Evolutionary conservation across 2,888 invertebrate genomes (phyloP), one percentile per base, ranked within the genome.

Genomic region (Stenolophus ochropezus): DNA sequence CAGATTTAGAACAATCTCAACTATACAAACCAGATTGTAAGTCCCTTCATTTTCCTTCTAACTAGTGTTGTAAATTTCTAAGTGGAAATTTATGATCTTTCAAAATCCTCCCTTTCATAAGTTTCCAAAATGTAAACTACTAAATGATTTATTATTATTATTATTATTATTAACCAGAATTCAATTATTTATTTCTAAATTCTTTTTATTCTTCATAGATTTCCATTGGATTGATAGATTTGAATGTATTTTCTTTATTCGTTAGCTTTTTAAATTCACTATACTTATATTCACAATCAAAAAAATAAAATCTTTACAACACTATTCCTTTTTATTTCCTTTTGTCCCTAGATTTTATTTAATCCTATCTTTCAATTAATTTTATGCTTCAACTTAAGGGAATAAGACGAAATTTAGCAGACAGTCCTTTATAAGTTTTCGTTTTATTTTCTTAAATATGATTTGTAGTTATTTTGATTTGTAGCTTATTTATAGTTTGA

Each of bases 1-100:
- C 79, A 79, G 79, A 79, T 3, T 51, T 71, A 71, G 79, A n/a
- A n/a, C n/a, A n/a, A n/a, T n/a, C n/a, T n/a, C n/a, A n/a, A n/a
- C n/a, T n/a, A n/a, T n/a, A n/a, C n/a, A n/a, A n/a, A n/a, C n/a
- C n/a, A n/a, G n/a, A n/a, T n/a, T n/a, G 77, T 33, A 27, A 77
- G 21, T 27, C 16, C 58, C 11, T 61, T 47, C 47, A 16, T 5
- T 71, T 47, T n/a, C 23, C 33, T 53, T 51, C 27, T 27, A 16
- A 56, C 65, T 42, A 79, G 79, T 79, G 79, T 79, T 79, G 79
- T 79, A 79, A 79, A 79, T 47, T 47, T 27, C 1, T n/a, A 14
- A 56, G 8, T 76, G 76, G 78, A 65, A 78, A 78, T 78, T 42
- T 65, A 65, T 78, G 78, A 21, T 20, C 11, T 16, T 23, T 27